Evolutionary conservation across 2,113 vertebrate genomes (phyloP), one percentile per base, ranked within the genome.

Genomic region (Oreotrochilus melanogaster): DNA sequence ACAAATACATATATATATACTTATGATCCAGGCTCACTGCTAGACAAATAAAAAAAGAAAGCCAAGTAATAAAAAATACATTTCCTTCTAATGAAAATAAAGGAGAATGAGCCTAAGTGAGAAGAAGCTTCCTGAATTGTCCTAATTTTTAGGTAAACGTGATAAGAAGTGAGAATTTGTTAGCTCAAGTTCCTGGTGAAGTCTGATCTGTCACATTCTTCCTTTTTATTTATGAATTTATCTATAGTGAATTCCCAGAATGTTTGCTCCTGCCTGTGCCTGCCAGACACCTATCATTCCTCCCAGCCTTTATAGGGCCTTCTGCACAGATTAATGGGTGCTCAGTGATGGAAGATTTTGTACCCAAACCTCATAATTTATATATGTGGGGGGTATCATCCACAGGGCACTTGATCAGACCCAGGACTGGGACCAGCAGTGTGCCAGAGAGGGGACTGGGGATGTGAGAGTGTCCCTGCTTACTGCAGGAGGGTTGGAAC

Each of bases 301-400:
- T 47, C 12, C 50, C 4, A 43, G 9, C 24, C 58, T 88, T 62
- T 56, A 57, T 2, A 69, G 28, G 8, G 16, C 37, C 23, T 88
- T 67, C 16, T 35, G 9, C 21, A 43, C 23, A 72, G 18, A 11
- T 31, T 39, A 27, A 50, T 18, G 27, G 6, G 4, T 31, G 18
- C 53, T 64, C 14, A 4, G 4, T 14, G 23, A 28, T 8, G 7
- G 25, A 76, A 86, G 33, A 33, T 27, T 66, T 66, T 27, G 14
- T 71, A 56, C 14, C 17, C n/a, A 80, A 39, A 83, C 8, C 4
- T 73, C 4, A 1, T 11, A 56, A 54, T 50, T 9, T 28, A 57
- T 69, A 48, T 27, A 7, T 1, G 0, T 12, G 19, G 10, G 25
- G 39, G 1, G 0, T 27, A 47, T 19, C 2, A 1, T 16, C 43